Conservation (phyloP, 2,797 vertebrate genomes). For the Microctenopoma lineatum region DNA sequence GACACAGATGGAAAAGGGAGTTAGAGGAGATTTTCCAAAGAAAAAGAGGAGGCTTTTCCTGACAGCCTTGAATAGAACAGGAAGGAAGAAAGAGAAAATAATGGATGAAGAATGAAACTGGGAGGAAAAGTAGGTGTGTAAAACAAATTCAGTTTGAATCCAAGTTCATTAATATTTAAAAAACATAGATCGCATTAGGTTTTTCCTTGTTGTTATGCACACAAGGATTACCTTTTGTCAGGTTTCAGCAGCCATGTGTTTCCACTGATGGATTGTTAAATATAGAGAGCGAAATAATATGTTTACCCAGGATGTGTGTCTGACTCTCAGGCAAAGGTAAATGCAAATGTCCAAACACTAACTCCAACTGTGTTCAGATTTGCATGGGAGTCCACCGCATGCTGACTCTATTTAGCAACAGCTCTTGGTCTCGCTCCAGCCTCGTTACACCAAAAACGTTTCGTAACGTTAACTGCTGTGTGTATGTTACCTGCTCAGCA, state of each 20-base stretch:
- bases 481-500: conserved; percentile 48
- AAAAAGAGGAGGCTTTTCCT: conserved; percentile 79
- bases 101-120: conserved; percentile 25
- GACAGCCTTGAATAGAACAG: conserved; percentile 78
- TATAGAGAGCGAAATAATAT: background rate
- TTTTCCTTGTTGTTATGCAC: background rate
- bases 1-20: conserved; percentile 79
- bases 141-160: conserved; percentile 13
- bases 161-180: conserved; percentile 1
- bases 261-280: conserved; percentile 6
- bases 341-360: conserved; percentile 69
- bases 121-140: conserved; percentile 33
- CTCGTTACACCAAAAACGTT: conserved; percentile 4
- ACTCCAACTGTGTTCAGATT: conserved; percentile 52
- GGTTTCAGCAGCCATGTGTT: background rate
- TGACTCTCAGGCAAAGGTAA: conserved; percentile 13
- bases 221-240: background rate
- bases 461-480: background rate
- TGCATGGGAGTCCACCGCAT: conserved; percentile 54
- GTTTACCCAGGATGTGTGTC: background rate
- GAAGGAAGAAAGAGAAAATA: conserved; percentile 66
- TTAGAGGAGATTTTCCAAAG: conserved; percentile 72
- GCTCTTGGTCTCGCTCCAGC: background rate
- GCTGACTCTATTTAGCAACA: conserved; percentile 29
- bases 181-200: background rate